Evolutionary conservation across 2,797 vertebrate genomes (phyloP).

Genomic region (Sebastes taczanowskii): DNA sequence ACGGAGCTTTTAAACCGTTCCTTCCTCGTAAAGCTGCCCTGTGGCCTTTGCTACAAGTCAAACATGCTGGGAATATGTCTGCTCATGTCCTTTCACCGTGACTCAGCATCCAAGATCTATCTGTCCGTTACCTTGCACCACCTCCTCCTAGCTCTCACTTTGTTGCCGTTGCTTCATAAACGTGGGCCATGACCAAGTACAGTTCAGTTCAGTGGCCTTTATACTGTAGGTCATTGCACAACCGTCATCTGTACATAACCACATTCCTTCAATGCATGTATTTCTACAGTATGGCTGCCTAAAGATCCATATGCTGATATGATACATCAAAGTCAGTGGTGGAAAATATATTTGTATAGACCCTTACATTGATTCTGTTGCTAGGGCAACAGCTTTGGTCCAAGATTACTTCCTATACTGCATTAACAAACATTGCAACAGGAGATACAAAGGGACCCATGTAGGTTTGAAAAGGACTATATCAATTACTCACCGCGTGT

Average conservation of each 20-base stretch:
- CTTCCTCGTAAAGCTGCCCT: background rate
- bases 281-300: background rate
- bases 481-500: no score
- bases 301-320: background rate
- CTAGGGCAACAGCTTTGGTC: no score
- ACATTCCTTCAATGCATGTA: background rate
- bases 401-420: no score
- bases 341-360: background rate
- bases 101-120: constrained; percentile 44
- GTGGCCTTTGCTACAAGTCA: background rate
- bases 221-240: constrained; percentile 38
- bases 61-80: constrained; percentile 23
- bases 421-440: no score
- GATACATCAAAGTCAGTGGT: background rate
- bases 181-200: constrained; percentile 26
- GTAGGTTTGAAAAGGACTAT: no score
- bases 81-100: constrained; percentile 49
- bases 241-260: background rate
- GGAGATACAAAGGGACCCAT: no score
- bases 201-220: constrained; percentile 28
- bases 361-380: no score
- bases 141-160: constrained; percentile 27
- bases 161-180: constrained; percentile 58
- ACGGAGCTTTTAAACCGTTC: background rate
- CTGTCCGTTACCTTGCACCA: background rate